A percentile compares a stretch with the other conserved stretches of the same genome.
Conservation (phyloP, 2,888 invertebrate genomes). For the Patella depressa region DNA sequence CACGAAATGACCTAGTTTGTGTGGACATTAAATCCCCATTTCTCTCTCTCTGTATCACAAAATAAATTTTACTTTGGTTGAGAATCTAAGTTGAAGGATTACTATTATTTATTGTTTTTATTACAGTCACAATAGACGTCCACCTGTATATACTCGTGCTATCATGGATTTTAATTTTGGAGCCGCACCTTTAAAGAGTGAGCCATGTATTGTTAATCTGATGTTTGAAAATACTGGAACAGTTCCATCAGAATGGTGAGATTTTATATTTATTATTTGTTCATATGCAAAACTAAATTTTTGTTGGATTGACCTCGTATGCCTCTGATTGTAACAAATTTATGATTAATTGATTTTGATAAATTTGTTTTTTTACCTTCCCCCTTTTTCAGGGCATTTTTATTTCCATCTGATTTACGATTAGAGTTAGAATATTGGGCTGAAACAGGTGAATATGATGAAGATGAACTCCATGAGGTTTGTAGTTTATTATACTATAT, state of each 20-base stretch:
- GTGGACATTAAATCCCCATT: too few relatives aligned
- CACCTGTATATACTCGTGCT: conserved; percentile 64
- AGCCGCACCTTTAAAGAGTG: conserved; percentile 68
- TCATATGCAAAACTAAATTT: not conserved
- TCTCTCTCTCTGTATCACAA: too few relatives aligned
- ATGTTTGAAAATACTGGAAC: conserved; percentile 70
- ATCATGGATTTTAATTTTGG: conserved; percentile 70
- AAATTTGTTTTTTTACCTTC: too few relatives aligned
- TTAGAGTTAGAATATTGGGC: conserved; percentile 71
- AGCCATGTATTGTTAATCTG: conserved; percentile 65
- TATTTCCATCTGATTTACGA: conserved; percentile 69
- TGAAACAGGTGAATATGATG: conserved; percentile 69
- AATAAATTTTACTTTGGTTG: too few relatives aligned
- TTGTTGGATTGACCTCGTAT: too few relatives aligned
- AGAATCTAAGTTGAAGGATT: too few relatives aligned
- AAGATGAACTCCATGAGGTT: conserved; percentile 70
- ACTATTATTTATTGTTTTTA: not conserved
- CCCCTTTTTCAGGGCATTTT: conserved; percentile 58
- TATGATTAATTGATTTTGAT: too few relatives aligned
- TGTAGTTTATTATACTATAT: not conserved
- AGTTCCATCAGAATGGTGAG: conserved; percentile 68
- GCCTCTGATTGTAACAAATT: too few relatives aligned
- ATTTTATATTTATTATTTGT: not conserved
- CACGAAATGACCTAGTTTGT: too few relatives aligned
- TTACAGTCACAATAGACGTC: conserved; percentile 56